A percentile compares a stretch with the other conserved stretches of the same genome.
Conservation (phyloP, 2,888 invertebrate genomes). For the Odontocolon sp. region DNA sequence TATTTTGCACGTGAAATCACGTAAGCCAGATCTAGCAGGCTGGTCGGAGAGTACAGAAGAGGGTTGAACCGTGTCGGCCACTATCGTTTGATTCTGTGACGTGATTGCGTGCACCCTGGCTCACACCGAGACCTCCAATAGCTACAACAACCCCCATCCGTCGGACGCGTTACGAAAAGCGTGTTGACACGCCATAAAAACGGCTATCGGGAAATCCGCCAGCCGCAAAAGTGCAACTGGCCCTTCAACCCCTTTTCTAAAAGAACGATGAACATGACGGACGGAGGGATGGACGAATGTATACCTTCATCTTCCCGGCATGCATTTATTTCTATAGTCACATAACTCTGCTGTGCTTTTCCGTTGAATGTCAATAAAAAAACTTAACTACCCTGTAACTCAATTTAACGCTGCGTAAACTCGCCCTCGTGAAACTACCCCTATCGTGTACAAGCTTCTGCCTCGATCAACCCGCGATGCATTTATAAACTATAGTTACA, state of each 20-base stretch:
- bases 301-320: slow-evolving; percentile 31
- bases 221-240: slow-evolving; percentile 73
- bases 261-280: too few species aligned
- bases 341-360: slow-evolving; percentile 19
- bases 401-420: not conserved
- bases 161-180: slow-evolving; percentile 68
- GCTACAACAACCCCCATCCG: slow-evolving; percentile 52
- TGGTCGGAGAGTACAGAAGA: slow-evolving; percentile 26
- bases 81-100: slow-evolving; percentile 67
- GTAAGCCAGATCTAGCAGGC: slow-evolving; percentile 43
- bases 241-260: slow-evolving; percentile 67
- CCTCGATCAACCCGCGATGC: too few species aligned
- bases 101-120: slow-evolving; percentile 68
- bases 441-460: too few species aligned
- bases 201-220: slow-evolving; percentile 78
- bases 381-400: not conserved
- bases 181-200: slow-evolving; percentile 81
- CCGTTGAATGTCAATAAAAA: slow-evolving; percentile 37
- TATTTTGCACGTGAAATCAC: slow-evolving; percentile 53
- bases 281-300: too few species aligned
- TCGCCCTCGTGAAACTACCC: too few species aligned
- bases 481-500: too few species aligned
- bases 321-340: slow-evolving; percentile 11
- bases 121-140: slow-evolving; percentile 45
- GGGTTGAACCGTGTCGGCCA: slow-evolving; percentile 58